Conservation (phyloP, 2,113 vertebrate genomes). For the Acrocephalus kingi region DNA sequence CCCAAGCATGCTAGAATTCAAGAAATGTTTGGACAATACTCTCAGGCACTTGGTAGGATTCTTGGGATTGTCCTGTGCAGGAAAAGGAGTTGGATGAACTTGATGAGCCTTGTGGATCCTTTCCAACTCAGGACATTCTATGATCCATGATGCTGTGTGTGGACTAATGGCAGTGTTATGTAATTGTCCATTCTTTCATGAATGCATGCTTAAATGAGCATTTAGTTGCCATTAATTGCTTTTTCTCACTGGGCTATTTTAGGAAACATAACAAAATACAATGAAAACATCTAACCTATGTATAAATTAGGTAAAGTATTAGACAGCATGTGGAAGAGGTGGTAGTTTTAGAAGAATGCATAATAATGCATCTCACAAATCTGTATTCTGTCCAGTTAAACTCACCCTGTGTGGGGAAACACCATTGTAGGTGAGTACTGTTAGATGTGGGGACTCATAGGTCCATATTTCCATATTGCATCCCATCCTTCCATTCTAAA, state of each 20-base stretch:
- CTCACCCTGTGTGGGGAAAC: background rate
- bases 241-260: background rate
- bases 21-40: background rate
- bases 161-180: background rate
- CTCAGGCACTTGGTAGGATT: background rate
- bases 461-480: background rate
- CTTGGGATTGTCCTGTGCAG: background rate
- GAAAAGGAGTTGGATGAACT: background rate
- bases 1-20: background rate
- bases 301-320: background rate
- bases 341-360: background rate
- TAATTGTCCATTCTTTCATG: slow-evolving; percentile 8
- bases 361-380: background rate
- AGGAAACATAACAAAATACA: background rate
- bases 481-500: background rate
- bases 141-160: background rate
- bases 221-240: slow-evolving; percentile 5
- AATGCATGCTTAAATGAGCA: background rate
- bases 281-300: background rate
- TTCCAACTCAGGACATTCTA: background rate
- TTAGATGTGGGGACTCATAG: background rate
- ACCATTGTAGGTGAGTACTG: background rate
- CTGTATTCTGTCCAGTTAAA: background rate
- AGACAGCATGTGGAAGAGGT: background rate
- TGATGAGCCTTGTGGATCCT: background rate